Base-by-base conservation (phyloP, 2,888 invertebrate genomes). In the Hypsopygia costalis region DNA sequence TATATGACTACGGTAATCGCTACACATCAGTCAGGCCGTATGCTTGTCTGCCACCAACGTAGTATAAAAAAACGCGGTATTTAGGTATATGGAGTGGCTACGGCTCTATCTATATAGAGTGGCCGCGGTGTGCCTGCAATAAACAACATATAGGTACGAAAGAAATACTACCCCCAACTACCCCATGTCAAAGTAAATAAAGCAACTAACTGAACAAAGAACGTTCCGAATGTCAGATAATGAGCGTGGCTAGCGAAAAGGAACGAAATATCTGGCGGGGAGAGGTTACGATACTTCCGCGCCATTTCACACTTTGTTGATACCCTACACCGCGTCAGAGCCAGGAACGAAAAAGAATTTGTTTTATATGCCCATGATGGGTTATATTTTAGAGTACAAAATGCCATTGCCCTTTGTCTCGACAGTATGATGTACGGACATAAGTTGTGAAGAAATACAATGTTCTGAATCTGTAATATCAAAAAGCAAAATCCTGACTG, bases 221-320 rank as follows among this genome's bases (percentile, higher is more conserved):
- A 74, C 74, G 69, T 76, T 76, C 62, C 66, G 69, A 73, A 78
- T 71, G 78, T 68, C 69, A 79, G 81, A 85, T 87, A 88, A 86
- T 86, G 82, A 81, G 75, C 75, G 72, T 70, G 68, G 69, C 76
- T 69, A 85, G 77, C 72, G 78, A 75, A 55, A 67, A 83, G 82
- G 83, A 85, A 85, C 78, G 69, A 70, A 81, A 81, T 80, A 78
- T 68, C 73, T 71, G 71, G 59, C 60, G 65, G 64, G 65, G 74
- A 71, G 76, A 76, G 78, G 75, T 76, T 66, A 69, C 75, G 83
- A 85, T 85, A 79, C 76, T 88, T 87, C 87, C 88, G 61, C 59
- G 67, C 83, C 88, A 87, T 86, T 86, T 70, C 69, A 58, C 81
- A 66, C 80, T 74, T 87, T 86, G 85, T 85, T 81, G 81, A 69